phyloP scores from a whole-genome alignment of 2,113 vertebrate genomes.

The Anoplopoma fimbria region DNA sequence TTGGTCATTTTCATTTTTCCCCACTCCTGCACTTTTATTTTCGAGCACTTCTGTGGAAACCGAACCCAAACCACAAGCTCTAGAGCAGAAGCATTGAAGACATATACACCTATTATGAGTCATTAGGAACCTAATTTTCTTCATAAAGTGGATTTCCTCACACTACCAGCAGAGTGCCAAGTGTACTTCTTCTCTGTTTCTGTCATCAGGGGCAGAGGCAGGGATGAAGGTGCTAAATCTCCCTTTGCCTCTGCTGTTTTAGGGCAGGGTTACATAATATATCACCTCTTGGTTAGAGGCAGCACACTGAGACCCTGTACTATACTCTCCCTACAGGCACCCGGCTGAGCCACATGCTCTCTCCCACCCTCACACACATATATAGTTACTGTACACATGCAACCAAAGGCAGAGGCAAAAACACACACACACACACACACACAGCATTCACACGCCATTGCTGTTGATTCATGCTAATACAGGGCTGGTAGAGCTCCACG shows the following conservation, averaged over 20 bases:
- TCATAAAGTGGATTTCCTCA: conserved; percentile 59
- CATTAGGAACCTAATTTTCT: conserved; percentile 59
- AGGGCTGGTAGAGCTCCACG: neutral
- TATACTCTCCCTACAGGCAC: conserved; percentile 26
- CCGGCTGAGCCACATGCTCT: conserved; percentile 37
- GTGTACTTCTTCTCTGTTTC: conserved; percentile 33
- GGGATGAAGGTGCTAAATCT: conserved; percentile 34
- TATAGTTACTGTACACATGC: conserved; percentile 45
- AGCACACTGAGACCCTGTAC: conserved; percentile 61
- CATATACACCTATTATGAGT: conserved; percentile 59
- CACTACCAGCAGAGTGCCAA: conserved; percentile 28
- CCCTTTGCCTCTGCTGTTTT: conserved; percentile 18
- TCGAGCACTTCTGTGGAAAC: conserved; percentile 18
- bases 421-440: conserved; percentile 35
- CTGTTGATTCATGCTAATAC: conserved; percentile 72
- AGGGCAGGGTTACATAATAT: conserved; percentile 20
- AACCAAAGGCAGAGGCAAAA: conserved; percentile 49
- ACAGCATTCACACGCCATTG: conserved; percentile 27
- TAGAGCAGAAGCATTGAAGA: conserved; percentile 46
- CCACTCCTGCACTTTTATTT: neutral
- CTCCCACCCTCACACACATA: conserved; percentile 37
- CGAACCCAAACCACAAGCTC: conserved; percentile 51
- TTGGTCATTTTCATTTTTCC: neutral
- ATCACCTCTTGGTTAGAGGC: conserved; percentile 28
- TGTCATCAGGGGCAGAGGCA: conserved; percentile 34